These are phyloP conservation scores for Teleogryllus oceanicus DNA, from an alignment of 2,888 invertebrate species.

Conservation along the genomic window DNA sequence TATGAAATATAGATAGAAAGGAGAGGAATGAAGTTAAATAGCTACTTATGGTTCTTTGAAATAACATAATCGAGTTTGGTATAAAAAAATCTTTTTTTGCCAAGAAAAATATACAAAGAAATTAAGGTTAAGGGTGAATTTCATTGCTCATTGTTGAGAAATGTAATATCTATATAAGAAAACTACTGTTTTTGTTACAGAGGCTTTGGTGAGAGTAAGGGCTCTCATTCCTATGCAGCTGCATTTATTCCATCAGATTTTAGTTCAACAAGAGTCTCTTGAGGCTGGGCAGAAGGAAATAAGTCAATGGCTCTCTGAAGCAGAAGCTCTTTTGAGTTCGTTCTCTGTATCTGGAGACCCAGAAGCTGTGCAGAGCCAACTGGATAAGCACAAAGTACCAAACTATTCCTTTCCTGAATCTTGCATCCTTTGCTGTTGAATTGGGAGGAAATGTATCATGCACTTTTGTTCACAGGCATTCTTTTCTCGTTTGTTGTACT, in stretches of 20 bases:
- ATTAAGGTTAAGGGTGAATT: too few relatives aligned
- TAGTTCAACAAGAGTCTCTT: constrained; percentile 85
- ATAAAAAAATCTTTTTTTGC: too few relatives aligned
- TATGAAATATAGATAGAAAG: too few relatives aligned
- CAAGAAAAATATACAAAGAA: too few relatives aligned
- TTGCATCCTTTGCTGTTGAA: neutral
- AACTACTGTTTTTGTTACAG: constrained; percentile 46
- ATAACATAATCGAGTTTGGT: too few relatives aligned
- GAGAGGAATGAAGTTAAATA: too few relatives aligned
- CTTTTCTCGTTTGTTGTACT: constrained; percentile 84
- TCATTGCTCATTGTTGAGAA: too few relatives aligned
- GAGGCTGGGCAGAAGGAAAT: constrained; percentile 85
- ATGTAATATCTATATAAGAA: neutral
- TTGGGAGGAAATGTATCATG: neutral
- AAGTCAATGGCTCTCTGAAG: constrained; percentile 79
- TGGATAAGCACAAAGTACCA: constrained; percentile 71
- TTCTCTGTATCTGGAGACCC: constrained; percentile 60
- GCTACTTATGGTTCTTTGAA: too few relatives aligned
- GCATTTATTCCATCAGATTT: constrained; percentile 75
- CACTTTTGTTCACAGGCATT: constrained; percentile 52
- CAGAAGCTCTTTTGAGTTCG: constrained; percentile 67
- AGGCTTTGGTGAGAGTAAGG: constrained; percentile 77
- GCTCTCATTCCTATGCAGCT: constrained; percentile 78
- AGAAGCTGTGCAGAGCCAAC: constrained; percentile 68
- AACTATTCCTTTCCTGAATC: too few relatives aligned